Conservation (phyloP, 2,888 invertebrate species). For the Camponotus fellah region DNA sequence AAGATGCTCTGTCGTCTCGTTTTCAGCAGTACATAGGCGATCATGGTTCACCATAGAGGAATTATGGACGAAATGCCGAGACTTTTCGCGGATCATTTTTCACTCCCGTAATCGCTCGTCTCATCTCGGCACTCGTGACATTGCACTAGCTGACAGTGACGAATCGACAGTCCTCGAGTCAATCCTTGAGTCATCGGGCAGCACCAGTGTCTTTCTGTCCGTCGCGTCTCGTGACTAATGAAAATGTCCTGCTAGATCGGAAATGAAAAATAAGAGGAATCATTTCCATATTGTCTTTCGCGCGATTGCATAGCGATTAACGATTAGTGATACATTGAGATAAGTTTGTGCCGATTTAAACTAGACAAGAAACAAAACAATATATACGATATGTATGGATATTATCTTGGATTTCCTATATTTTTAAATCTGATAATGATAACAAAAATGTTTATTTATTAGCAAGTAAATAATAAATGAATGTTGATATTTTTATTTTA, state of each 20-base stretch:
- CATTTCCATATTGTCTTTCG: slow-evolving; percentile 41
- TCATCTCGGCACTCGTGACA: slow-evolving; percentile 84
- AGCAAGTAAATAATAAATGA: background rate
- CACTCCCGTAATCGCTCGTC: slow-evolving; percentile 84
- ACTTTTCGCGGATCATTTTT: slow-evolving; percentile 86
- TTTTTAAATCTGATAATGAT: background rate
- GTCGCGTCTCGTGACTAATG: slow-evolving; percentile 72
- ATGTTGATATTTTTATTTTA: background rate
- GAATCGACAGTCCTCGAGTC: slow-evolving; percentile 85
- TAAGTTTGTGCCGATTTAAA: background rate
- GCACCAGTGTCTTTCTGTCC: slow-evolving; percentile 61
- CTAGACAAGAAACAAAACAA: background rate
- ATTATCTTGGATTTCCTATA: background rate
- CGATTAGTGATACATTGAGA: slow-evolving; percentile 20
- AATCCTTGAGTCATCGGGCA: slow-evolving; percentile 81
- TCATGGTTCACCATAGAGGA: slow-evolving; percentile 49
- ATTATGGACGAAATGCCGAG: slow-evolving; percentile 76
- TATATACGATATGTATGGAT: background rate
- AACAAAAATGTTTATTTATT: background rate
- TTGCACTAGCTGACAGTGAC: slow-evolving; percentile 85
- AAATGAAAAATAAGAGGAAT: slow-evolving; percentile 42
- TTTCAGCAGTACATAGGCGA: slow-evolving; percentile 1
- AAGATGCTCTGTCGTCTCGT: slow-evolving; percentile 19
- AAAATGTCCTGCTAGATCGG: slow-evolving; percentile 63
- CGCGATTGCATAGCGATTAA: slow-evolving; percentile 46